These are phyloP conservation scores for Pyrgilauda ruficollis DNA, from an alignment of 2,113 vertebrate genomes.

Conservation along the genomic window DNA sequence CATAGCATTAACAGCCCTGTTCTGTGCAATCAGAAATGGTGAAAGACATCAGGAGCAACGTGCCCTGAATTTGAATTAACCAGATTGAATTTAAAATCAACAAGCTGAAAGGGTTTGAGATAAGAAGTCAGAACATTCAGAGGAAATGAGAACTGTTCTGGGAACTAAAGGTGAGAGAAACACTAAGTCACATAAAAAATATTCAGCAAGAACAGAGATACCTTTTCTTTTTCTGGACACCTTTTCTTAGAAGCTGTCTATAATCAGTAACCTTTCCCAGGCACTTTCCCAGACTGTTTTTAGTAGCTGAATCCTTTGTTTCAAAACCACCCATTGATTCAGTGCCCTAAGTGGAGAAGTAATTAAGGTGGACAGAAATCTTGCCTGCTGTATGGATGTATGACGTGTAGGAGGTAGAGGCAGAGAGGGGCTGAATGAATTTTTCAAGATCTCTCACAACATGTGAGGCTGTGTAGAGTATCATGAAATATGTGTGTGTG, in stretches of 20 bases:
- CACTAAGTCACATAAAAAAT: slow-evolving; percentile 40
- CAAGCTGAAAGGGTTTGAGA: slow-evolving; percentile 37
- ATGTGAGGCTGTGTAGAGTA: neutral
- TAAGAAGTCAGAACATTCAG: slow-evolving; percentile 52
- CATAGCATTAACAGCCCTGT: neutral
- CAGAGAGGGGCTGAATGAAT: neutral
- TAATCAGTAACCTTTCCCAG: slow-evolving; percentile 42
- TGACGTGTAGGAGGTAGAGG: neutral
- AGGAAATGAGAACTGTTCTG: slow-evolving; percentile 51
- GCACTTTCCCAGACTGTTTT: slow-evolving; percentile 49
- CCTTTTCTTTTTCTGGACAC: slow-evolving; percentile 24
- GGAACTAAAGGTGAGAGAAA: slow-evolving; percentile 60
- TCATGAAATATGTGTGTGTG: neutral
- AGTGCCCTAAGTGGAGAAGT: slow-evolving; percentile 36
- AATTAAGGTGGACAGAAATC: slow-evolving; percentile 41
- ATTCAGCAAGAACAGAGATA: slow-evolving; percentile 10
- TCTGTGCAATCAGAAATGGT: neutral
- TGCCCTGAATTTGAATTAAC: slow-evolving; percentile 48
- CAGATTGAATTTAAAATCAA: slow-evolving; percentile 55
- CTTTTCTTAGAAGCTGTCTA: slow-evolving; percentile 32
- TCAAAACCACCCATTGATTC: slow-evolving; percentile 60
- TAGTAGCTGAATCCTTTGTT: slow-evolving; percentile 54
- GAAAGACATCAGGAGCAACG: neutral
- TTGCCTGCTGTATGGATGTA: neutral
- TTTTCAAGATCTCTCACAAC: neutral